Percentiles rank a stretch among this genome's conserved stretches.
These are phyloP conservation scores for Temnopleurus reevesii DNA, from an alignment of 53 echinoderm and acorn worm species.

Conservation along the genomic window DNA sequence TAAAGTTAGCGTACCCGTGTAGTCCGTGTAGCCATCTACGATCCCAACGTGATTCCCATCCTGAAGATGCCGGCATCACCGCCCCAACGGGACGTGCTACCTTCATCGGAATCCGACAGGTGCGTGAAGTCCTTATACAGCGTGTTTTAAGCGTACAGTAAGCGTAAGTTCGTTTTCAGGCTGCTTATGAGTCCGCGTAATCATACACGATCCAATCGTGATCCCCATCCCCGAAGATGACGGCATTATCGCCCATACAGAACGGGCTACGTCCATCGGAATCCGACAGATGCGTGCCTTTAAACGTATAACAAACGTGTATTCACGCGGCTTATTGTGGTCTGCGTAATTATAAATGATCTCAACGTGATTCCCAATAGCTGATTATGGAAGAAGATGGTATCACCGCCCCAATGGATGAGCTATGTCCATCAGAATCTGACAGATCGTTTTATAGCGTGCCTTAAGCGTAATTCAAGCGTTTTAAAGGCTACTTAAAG, in stretches of 20 bases:
- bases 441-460: too few species aligned
- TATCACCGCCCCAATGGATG: conserved; percentile 66
- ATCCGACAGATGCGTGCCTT: conserved; percentile 67
- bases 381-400: conserved; percentile 78
- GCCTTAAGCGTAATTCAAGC: too few species aligned
- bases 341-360: conserved; percentile 55
- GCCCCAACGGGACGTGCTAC: conserved; percentile 72
- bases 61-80: conserved; percentile 81
- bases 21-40: conserved; percentile 59
- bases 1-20: too few species aligned
- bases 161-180: too few species aligned
- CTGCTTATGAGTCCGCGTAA: conserved; percentile 60
- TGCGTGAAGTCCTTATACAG: too few species aligned
- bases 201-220: conserved; percentile 45
- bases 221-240: conserved; percentile 75
- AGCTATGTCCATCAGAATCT: conserved; percentile 70
- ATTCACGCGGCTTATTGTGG: too few species aligned
- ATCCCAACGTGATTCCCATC: conserved; percentile 54
- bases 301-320: too few species aligned
- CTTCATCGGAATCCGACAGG: conserved; percentile 79
- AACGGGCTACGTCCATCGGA: conserved; percentile 73
- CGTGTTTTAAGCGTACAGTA: too few species aligned
- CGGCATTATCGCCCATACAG: conserved; percentile 73
- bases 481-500: too few species aligned
- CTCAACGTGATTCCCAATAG: background rate